Evolutionary conservation across 1,140 invertebrate species (phyloP), one percentile per base, ranked within the genome.

Genomic region (Bombus waltoni): DNA sequence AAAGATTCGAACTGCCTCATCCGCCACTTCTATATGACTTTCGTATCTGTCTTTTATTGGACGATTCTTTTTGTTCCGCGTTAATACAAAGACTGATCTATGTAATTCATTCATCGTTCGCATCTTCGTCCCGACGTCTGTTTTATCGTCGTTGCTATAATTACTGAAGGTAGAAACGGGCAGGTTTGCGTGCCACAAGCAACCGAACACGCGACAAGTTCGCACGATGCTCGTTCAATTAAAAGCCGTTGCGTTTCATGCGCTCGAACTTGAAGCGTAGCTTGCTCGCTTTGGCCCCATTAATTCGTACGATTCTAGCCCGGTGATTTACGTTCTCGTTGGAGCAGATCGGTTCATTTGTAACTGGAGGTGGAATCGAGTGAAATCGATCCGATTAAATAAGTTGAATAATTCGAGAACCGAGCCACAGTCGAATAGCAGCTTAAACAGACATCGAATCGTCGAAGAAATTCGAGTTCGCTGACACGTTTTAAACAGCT

Each of bases 151-250:
- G 5, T n/a, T 8, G 10, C 11, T 81, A 62, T 74, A 74, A 81
- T 74, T 44, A 40, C 28, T 35, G 8, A 10, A 15, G 28, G 22
- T 47, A 25, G n/a, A 42, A 42, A 28, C 70, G 5, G n/a, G 15
- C 71, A 11, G 28, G 4, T 74, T 80, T 18, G 76, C 62, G 62
- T 66, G 59, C 10, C 68, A 10, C n/a, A 38, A 59, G 38, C 35
- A 81, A 32, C 35, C 62, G 59, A 81, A 59, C 66, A 10, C n/a
- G 38, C 80, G 80, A 65, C 72, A 73, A 57, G 53, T 81, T 72
- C 44, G 13, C 68, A 57, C 79, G 53, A 15, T 10, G 72, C 25
- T 72, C 70, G 25, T 44, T 42, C n/a, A 65, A 73, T 83, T 76
- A 76, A 32, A 73, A 68, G 53, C 22, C 53, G 1, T 13, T 10